Evolutionary conservation across 1,140 invertebrate species (phyloP).

Genomic region (Ips nitidus): DNA sequence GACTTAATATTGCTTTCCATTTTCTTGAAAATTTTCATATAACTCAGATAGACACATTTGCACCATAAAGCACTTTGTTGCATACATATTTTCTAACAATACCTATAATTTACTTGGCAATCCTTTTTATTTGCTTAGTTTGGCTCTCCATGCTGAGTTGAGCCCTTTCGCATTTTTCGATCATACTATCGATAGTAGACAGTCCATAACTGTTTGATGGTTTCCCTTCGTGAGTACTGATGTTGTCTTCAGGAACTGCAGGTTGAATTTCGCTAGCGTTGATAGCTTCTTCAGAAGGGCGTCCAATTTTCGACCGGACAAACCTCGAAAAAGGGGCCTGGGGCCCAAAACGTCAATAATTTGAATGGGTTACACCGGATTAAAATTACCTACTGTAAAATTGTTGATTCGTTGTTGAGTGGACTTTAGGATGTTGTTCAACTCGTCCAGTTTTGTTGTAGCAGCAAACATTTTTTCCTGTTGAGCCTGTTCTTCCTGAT

Average conservation of each 20-base stretch:
- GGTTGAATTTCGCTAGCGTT: neutral
- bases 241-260: slow-evolving; percentile 53
- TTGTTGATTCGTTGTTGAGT: slow-evolving; percentile 87
- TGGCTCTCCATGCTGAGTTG: slow-evolving; percentile 67
- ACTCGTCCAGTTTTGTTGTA: slow-evolving; percentile 76
- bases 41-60: too few relatives aligned
- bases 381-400: slow-evolving; percentile 68
- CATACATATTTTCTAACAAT: too few relatives aligned
- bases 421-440: slow-evolving; percentile 75
- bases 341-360: slow-evolving; percentile 1
- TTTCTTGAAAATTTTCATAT: too few relatives aligned
- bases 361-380: neutral
- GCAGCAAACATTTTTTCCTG: slow-evolving; percentile 71
- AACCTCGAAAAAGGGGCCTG: slow-evolving; percentile 9
- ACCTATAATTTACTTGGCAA: too few relatives aligned
- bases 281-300: neutral
- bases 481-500: slow-evolving; percentile 66
- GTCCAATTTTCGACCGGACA: slow-evolving; percentile 14
- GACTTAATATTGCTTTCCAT: too few relatives aligned
- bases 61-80: too few relatives aligned
- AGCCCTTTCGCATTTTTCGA: slow-evolving; percentile 67
- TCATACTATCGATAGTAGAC: slow-evolving; percentile 63
- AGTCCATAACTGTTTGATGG: slow-evolving; percentile 58
- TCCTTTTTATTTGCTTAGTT: slow-evolving; percentile 69
- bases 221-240: slow-evolving; percentile 46